These are phyloP conservation scores for Dryobotodes eremita DNA, from an alignment of 2,888 invertebrate genomes.

Conservation along the genomic window DNA sequence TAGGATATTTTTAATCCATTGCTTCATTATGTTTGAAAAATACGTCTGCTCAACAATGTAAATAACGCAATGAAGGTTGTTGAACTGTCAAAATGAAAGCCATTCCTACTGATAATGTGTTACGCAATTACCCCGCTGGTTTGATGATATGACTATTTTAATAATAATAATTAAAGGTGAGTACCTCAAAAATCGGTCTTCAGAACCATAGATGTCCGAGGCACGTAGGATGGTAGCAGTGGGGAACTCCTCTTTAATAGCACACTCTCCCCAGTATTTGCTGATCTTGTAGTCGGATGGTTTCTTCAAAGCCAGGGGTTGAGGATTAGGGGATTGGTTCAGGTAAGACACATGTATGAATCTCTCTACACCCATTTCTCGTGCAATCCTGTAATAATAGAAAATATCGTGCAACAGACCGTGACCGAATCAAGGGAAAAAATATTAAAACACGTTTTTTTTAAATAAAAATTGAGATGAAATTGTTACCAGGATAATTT, in stretches of 20 bases:
- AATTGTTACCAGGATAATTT: background rate
- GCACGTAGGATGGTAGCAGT: constrained; percentile 98
- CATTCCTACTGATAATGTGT: no score
- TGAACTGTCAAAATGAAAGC: no score
- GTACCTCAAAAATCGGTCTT: constrained; percentile 95
- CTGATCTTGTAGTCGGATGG: constrained; percentile 95
- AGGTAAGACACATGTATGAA: constrained; percentile 98
- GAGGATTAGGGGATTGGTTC: constrained; percentile 94
- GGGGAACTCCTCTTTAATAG: constrained; percentile 98
- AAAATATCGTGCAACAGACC: background rate
- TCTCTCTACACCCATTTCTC: constrained; percentile 96
- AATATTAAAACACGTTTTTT: background rate
- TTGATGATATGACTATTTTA: background rate
- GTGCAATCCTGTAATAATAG: constrained; percentile 41
- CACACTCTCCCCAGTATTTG: constrained; percentile 96
- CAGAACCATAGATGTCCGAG: constrained; percentile 97
- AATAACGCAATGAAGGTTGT: no score
- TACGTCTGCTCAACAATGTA: no score
- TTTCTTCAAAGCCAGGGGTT: constrained; percentile 91
- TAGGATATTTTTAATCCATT: no score
- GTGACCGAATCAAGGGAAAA: background rate
- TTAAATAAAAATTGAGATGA: background rate
- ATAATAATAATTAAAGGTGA: background rate
- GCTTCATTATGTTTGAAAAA: no score
- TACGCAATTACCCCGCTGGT: background rate